These are phyloP conservation scores for Pantherophis guttatus DNA, from an alignment of 2,113 vertebrate species.

Conservation along the genomic window DNA sequence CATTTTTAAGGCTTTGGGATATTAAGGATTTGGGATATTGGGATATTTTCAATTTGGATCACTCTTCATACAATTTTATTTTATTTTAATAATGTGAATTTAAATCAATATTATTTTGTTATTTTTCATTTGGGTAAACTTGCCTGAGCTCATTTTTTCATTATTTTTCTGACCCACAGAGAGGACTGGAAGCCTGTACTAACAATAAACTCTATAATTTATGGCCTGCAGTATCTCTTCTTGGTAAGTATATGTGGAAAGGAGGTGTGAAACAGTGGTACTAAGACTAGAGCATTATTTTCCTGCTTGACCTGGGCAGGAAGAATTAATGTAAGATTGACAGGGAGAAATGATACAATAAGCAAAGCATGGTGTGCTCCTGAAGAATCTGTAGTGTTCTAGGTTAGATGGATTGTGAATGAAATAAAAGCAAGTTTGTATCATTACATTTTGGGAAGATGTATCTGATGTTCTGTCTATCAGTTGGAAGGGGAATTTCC, in stretches of 20 bases:
- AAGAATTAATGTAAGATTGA: not conserved
- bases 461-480: not conserved
- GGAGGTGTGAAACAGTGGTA: not conserved
- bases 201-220: conserved; percentile 98
- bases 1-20: not conserved
- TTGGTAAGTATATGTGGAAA: conserved; percentile 77
- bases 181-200: conserved; percentile 97
- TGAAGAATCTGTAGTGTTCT: not conserved
- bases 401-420: not conserved
- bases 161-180: conserved; percentile 66
- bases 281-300: not conserved
- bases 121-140: not conserved
- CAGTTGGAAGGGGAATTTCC: not conserved
- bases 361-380: not conserved
- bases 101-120: not conserved
- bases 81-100: not conserved
- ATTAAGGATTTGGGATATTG: not conserved
- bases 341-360: not conserved
- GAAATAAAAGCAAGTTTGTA: not conserved
- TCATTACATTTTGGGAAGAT: not conserved
- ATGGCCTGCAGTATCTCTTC: conserved; percentile 97
- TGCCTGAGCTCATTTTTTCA: not conserved
- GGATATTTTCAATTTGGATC: not conserved
- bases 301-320: not conserved
- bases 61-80: not conserved